These are phyloP conservation scores for Embidobia sp. DNA, from an alignment of 2,888 invertebrate species.

Conservation along the genomic window DNA sequence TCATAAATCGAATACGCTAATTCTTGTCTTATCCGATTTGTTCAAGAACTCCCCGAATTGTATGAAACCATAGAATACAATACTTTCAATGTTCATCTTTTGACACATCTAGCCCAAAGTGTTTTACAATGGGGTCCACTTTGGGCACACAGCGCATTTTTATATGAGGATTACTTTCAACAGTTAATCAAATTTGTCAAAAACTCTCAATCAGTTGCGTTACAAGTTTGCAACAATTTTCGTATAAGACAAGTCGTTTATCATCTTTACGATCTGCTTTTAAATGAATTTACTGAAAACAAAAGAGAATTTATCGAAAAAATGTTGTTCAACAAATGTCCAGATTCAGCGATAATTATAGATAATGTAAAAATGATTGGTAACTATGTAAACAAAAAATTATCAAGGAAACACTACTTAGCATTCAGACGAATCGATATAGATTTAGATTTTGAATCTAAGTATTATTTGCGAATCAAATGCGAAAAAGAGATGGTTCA, in stretches of 20 bases:
- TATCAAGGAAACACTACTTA: constrained; percentile 26
- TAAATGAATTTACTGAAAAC: neutral
- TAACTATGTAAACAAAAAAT: neutral
- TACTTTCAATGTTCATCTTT: constrained; percentile 16
- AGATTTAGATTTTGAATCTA: constrained; percentile 7
- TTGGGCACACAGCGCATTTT: constrained; percentile 54
- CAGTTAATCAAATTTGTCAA: constrained; percentile 28
- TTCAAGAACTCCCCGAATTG: constrained; percentile 27
- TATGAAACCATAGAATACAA: neutral
- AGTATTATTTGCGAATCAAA: constrained; percentile 11
- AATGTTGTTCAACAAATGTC: neutral
- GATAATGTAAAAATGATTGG: neutral
- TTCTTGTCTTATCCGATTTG: constrained; percentile 22
- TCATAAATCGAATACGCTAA: too few relatives aligned
- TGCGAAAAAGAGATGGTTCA: constrained; percentile 24
- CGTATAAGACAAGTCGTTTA: neutral
- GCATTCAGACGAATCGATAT: constrained; percentile 40
- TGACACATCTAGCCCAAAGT: constrained; percentile 16
- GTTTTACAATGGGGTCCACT: constrained; percentile 19
- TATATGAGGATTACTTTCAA: constrained; percentile 48
- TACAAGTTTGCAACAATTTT: constrained; percentile 39
- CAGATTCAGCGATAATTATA: neutral
- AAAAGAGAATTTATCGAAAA: constrained; percentile 1
- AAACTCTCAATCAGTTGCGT: constrained; percentile 44
- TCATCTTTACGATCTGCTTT: constrained; percentile 8